phyloP scores from a whole-genome alignment of 2,797 vertebrate species.

The Sebastes flavidus region DNA sequence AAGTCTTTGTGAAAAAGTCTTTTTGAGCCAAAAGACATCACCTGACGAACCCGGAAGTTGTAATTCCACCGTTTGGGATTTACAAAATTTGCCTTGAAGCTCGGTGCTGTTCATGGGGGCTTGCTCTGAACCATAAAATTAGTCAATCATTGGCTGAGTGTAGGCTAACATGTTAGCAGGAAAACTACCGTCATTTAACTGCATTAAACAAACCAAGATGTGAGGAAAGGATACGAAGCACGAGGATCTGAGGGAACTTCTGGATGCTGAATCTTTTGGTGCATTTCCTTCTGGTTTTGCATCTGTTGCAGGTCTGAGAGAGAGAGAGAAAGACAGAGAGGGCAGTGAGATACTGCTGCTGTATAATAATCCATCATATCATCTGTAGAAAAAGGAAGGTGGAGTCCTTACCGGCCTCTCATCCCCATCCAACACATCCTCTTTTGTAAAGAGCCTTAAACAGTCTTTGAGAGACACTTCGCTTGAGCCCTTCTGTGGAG shows the following conservation, averaged over 20 bases:
- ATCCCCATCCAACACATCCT: conserved; percentile 93
- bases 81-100: too few species aligned
- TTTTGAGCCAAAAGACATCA: too few species aligned
- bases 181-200: not conserved
- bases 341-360: not conserved
- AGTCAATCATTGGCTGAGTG: not conserved
- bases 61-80: too few species aligned
- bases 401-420: conserved; percentile 88
- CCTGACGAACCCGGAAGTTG: too few species aligned
- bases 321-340: not conserved
- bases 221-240: conserved; percentile 94
- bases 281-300: conserved; percentile 92
- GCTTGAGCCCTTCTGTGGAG: conserved; percentile 83
- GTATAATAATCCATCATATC: not conserved
- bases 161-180: not conserved
- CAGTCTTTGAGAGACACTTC: conserved; percentile 94
- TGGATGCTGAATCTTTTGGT: conserved; percentile 97
- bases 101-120: too few species aligned
- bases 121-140: not conserved
- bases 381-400: not conserved
- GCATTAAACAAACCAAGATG: not conserved
- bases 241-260: conserved; percentile 95
- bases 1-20: too few species aligned
- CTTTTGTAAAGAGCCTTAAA: conserved; percentile 93
- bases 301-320: conserved; percentile 90